Percentiles rank a stretch among this genome's conserved stretches.
Evolutionary conservation across 2,888 invertebrate genomes (phyloP).

Genomic region (Axea sp.): DNA sequence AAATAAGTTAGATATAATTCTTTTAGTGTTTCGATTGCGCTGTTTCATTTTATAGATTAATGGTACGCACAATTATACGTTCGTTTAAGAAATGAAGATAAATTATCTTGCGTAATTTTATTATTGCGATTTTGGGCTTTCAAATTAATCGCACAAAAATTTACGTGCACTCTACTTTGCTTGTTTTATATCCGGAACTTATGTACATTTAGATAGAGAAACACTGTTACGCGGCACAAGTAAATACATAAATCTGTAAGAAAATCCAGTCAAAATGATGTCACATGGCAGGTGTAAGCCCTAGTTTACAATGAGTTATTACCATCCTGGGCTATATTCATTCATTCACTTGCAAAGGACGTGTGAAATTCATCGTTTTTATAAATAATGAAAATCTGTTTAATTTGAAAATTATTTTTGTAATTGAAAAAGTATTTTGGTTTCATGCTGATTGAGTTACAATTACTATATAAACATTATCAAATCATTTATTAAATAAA

Average conservation of each 20-base stretch:
- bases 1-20: too few species aligned
- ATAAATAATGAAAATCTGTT: too few species aligned
- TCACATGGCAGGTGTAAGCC: conserved; percentile 42
- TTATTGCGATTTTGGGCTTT: conserved; percentile 22
- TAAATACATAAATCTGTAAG: conserved; percentile 45
- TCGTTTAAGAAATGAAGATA: too few species aligned
- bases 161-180: conserved; percentile 7
- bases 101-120: too few species aligned
- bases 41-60: too few species aligned
- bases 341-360: conserved; percentile 26
- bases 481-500: too few species aligned
- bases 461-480: too few species aligned
- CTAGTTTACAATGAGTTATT: conserved; percentile 47
- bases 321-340: conserved; percentile 43
- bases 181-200: conserved; percentile 34
- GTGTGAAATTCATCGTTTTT: neutral
- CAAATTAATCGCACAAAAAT: conserved; percentile 23
- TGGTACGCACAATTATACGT: too few species aligned
- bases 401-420: too few species aligned
- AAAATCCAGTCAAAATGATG: conserved; percentile 35
- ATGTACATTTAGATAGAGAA: conserved; percentile 15
- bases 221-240: conserved; percentile 12
- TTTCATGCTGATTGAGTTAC: too few species aligned
- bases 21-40: too few species aligned
- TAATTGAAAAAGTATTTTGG: too few species aligned